These are phyloP conservation scores for Bufo bufo DNA, from an alignment of 2,113 vertebrate species.

Conservation along the genomic window DNA sequence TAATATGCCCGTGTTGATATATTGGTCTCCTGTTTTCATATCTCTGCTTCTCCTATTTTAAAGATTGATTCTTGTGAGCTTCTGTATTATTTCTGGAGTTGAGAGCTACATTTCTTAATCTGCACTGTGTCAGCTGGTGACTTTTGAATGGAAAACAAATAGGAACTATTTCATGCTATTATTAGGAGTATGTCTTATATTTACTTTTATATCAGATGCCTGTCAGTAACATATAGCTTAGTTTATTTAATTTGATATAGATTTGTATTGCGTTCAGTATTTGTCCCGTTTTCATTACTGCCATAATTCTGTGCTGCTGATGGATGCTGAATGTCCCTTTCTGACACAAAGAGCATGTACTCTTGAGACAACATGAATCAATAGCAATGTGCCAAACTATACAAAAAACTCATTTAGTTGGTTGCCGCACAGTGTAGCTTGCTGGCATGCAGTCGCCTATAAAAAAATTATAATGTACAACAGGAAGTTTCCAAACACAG, in stretches of 20 bases:
- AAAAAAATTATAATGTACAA: neutral
- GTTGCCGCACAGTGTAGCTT: constrained; percentile 61
- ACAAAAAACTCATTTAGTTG: constrained; percentile 67
- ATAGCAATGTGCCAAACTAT: constrained; percentile 65
- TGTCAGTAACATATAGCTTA: constrained; percentile 58
- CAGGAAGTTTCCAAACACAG: neutral
- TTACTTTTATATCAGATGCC: constrained; percentile 62
- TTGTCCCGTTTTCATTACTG: constrained; percentile 65
- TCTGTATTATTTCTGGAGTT: constrained; percentile 49
- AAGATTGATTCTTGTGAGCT: constrained; percentile 54
- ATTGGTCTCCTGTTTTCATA: constrained; percentile 57
- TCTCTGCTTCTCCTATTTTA: constrained; percentile 50
- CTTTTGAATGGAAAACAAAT: constrained; percentile 55
- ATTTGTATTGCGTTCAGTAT: constrained; percentile 61
- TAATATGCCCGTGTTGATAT: constrained; percentile 55
- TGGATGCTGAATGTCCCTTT: constrained; percentile 70
- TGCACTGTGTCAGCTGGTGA: constrained; percentile 55
- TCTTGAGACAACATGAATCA: constrained; percentile 70
- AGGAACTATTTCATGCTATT: constrained; percentile 55
- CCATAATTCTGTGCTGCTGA: constrained; percentile 67
- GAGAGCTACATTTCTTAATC: constrained; percentile 54
- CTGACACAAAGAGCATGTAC: constrained; percentile 64
- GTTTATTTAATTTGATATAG: constrained; percentile 57
- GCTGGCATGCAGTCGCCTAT: neutral
- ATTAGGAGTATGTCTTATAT: constrained; percentile 53